Conservation (phyloP, 2,888 invertebrate species). For the Drosophila nigricruria region DNA sequence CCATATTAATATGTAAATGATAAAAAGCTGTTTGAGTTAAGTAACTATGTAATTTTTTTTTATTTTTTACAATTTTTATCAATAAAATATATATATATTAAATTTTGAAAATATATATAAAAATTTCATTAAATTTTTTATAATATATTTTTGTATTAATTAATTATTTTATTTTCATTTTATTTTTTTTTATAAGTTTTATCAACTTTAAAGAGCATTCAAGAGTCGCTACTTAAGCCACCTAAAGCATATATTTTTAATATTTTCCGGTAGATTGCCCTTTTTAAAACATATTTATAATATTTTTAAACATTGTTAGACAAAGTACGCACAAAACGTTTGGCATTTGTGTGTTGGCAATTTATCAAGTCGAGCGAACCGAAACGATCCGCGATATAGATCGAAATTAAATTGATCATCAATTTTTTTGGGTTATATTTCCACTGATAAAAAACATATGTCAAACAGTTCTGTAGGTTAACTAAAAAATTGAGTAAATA, state of each 20-base stretch:
- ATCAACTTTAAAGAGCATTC: constrained; percentile 8
- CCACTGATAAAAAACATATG: constrained; percentile 46
- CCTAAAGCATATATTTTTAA: constrained; percentile 7
- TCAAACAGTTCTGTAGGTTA: not conserved
- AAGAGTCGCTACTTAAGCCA: not conserved
- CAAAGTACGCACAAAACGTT: constrained; percentile 20
- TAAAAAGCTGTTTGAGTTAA: too few species aligned
- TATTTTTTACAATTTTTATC: too few species aligned
- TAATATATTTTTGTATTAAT: not conserved
- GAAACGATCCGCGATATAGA: constrained; percentile 44
- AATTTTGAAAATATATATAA: too few species aligned
- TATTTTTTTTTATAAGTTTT: not conserved
- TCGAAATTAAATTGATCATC: constrained; percentile 53
- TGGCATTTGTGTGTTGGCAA: constrained; percentile 32
- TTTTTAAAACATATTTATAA: constrained; percentile 44
- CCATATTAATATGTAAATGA: too few species aligned
- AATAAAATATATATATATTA: too few species aligned
- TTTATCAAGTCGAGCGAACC: constrained; percentile 38
- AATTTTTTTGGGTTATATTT: constrained; percentile 25
- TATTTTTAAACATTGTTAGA: constrained; percentile 19
- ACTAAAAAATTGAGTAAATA: not conserved
- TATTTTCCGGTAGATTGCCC: constrained; percentile 37
- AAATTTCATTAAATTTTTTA: too few species aligned
- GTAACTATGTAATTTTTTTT: too few species aligned
- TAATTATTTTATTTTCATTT: not conserved